A percentile compares a stretch with the other conserved stretches of the same genome.
Evolutionary conservation across 2,113 vertebrate species (phyloP).

Genomic region (Polyodon spathula): DNA sequence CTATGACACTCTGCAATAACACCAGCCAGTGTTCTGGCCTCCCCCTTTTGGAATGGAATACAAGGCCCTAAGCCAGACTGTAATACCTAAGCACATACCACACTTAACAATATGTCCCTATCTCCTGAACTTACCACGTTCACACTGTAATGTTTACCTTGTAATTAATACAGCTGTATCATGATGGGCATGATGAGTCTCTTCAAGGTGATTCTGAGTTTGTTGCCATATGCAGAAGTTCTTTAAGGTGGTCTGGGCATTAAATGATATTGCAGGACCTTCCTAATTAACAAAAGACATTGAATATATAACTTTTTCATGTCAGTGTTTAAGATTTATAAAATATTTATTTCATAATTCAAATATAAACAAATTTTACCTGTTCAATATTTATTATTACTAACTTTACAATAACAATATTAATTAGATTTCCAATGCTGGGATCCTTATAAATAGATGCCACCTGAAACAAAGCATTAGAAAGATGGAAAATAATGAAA

Average conservation of each 20-base stretch:
- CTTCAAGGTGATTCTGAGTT: constrained; percentile 73
- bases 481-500: not conserved
- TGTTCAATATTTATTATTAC: constrained; percentile 87
- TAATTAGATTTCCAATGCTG: constrained; percentile 97
- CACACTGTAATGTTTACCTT: constrained; percentile 54
- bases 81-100: not conserved
- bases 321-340: no score
- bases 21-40: no score
- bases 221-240: constrained; percentile 98
- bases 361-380: constrained; percentile 57
- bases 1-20: no score
- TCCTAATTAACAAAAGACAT: constrained; percentile 58
- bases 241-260: constrained; percentile 93
- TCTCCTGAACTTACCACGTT: not conserved
- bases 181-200: constrained; percentile 76
- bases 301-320: no score
- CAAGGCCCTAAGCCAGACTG: no score
- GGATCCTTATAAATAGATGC: constrained; percentile 97
- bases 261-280: constrained; percentile 84
- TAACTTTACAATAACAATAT: constrained; percentile 94
- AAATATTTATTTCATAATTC: constrained; percentile 27
- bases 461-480: constrained; percentile 73
- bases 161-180: constrained; percentile 94
- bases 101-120: not conserved
- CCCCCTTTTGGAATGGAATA: no score